Evolutionary conservation across 2,797 vertebrate species (phyloP).

Genomic region (Erpetoichthys calabaricus): DNA sequence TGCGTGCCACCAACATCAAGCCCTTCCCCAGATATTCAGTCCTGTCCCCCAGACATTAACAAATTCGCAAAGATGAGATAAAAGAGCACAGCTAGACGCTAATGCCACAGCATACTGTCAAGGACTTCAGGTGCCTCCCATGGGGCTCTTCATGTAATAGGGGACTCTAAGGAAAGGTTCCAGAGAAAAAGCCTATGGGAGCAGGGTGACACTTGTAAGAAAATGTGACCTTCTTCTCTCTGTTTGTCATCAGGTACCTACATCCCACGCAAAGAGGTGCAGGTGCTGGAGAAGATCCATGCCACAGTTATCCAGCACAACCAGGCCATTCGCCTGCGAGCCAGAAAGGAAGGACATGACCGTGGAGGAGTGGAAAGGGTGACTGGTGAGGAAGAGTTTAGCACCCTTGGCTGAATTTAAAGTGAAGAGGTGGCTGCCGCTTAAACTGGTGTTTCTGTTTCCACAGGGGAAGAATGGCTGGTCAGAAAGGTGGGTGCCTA

Average conservation of each 20-base stretch:
- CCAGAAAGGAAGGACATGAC: constrained; percentile 72
- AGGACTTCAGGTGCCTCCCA: not conserved
- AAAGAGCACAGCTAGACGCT: too few species aligned
- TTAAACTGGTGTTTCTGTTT: not conserved
- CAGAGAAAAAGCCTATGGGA: too few species aligned
- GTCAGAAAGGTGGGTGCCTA: constrained; percentile 75
- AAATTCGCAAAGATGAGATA: too few species aligned
- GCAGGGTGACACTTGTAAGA: not conserved
- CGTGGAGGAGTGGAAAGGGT: constrained; percentile 51
- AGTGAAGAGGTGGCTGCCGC: constrained; percentile 62
- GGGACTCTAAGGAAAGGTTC: too few species aligned
- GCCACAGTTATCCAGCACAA: constrained; percentile 72
- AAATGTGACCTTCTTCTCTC: not conserved
- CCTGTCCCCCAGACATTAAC: too few species aligned
- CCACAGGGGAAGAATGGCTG: constrained; percentile 78
- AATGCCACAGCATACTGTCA: too few species aligned
- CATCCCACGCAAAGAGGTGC: constrained; percentile 75
- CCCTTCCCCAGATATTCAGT: too few species aligned
- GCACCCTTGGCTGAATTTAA: not conserved
- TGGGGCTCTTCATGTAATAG: not conserved
- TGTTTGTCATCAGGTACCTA: constrained; percentile 55
- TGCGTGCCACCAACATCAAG: too few species aligned
- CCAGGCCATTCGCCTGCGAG: constrained; percentile 75
- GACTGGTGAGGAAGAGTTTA: constrained; percentile 47
- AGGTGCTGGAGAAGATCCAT: constrained; percentile 64